A percentile compares a stretch with the other conserved stretches of the same genome.
Conservation (phyloP, 2,888 invertebrate species). For the Netelia fuscicornis region DNA sequence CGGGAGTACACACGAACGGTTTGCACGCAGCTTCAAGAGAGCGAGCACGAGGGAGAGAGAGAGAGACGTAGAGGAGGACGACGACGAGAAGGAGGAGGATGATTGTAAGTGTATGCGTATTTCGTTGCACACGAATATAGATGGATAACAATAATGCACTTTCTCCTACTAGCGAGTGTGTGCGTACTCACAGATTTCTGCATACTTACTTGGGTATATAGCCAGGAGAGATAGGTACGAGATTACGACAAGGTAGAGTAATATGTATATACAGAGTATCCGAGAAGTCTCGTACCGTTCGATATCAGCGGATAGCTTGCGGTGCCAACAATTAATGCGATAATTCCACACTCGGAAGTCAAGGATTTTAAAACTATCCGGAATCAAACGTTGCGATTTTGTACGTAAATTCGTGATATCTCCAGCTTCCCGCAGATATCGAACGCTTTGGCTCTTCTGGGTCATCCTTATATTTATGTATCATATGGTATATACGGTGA, state of each 20-base stretch:
- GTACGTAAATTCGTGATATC: too few relatives aligned
- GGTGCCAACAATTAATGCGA: too few relatives aligned
- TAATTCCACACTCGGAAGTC: too few relatives aligned
- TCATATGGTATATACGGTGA: too few relatives aligned
- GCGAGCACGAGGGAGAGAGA: constrained; percentile 4
- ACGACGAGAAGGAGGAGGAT: background rate
- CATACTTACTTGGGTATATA: background rate
- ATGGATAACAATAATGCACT: constrained; percentile 75
- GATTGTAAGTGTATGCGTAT: background rate
- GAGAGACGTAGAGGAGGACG: background rate
- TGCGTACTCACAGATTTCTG: constrained; percentile 54
- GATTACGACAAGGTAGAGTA: constrained; percentile 15
- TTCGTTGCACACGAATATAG: constrained; percentile 55
- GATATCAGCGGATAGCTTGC: too few relatives aligned
- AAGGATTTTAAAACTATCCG: too few relatives aligned
- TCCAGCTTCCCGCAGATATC: too few relatives aligned
- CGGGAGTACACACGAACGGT: background rate
- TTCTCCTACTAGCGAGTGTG: constrained; percentile 72
- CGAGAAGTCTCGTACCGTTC: too few relatives aligned
- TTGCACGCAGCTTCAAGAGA: constrained; percentile 28
- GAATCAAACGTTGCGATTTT: too few relatives aligned
- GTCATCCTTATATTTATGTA: too few relatives aligned
- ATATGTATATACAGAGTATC: constrained; percentile 1
- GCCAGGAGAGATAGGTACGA: background rate
- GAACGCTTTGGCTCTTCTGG: too few relatives aligned